Base-by-base conservation (phyloP, 2,797 vertebrate species). In the Myoxocephalus aenaeus region DNA sequence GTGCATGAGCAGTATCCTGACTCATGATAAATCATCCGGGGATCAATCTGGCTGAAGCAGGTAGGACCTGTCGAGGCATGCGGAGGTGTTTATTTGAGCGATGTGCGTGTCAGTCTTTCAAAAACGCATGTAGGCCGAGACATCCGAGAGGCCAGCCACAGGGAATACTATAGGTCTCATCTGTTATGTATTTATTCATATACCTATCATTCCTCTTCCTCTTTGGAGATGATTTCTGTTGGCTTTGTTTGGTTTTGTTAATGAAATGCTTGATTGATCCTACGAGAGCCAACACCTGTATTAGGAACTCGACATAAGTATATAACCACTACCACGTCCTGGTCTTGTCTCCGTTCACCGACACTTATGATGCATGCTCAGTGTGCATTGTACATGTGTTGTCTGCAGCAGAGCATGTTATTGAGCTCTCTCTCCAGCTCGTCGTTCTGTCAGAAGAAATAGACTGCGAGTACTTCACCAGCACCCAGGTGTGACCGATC, bases 401-500 rank as follows among this genome's bases (percentile, higher is more conserved):
- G 54, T 72, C 79, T 82, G 75, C 83, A 85, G 46, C 62, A 46
- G 78, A 87, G 83, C 85, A 86, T 85, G 73, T 76, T 85, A 87
- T 86, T 81, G 75, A 89, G 85, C 75, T 65, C 77, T 69, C 70
- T 87, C 79, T 79, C 32, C 57, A 63, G 61, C 77, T 77, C 82
- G 87, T 82, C 57, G 38, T 13, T 82, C 83, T 82, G 86, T 85
- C 87, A 80, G 74, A 89, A 73, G 81, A 90, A 92, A 90, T 82
- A 70, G 76, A 89, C 79, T 82, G 46, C 83, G 74, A 83, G 81
- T 76, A 62, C 84, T 90, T 84, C 71, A 86, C 83, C 82, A 77
- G 87, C 77, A 82, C 34, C 83, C 85, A 82, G 79, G 87, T 93
- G 88, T 89, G 88, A 89, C 86, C 27, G 54, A 87, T 82, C 81